Base-by-base conservation (phyloP, 2,888 invertebrate genomes). In the Orthosia incerta region DNA sequence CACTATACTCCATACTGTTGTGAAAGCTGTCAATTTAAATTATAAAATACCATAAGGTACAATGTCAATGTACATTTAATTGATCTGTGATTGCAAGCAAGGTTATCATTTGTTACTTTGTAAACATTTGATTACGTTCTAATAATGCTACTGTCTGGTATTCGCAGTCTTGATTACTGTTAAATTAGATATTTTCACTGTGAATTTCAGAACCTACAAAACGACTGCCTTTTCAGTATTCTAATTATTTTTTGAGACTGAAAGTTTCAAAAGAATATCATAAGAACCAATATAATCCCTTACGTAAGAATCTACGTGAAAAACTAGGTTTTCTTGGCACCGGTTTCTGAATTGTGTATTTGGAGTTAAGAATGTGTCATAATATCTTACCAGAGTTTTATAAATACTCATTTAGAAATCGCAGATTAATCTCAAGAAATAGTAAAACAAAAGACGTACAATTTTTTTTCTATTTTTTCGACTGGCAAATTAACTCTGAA, bases 91-190 rank as follows among this genome's bases (percentile, higher is more conserved):
- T 67, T 50, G 50, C 55, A 51, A 18, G 26, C 70, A 70, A 77
- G 82, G 71, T 59, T 26, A 46, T 4, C 50, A 50, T 1, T 50
- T 11, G 51, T 69, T 31, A n/a, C n/a, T 55, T 85, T 77, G 74
- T 76, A 64, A 75, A 64, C 16, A 48, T 63, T 80, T 80, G 55
- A 80, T 65, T 74, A 65, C 74, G 55, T 62, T 76, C 18, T 62
- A 11, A 39, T 39, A 79, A 0, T n/a, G 31, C 20, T 60, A 31
- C 53, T 20, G 48, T 68, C 48, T 13, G 16, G 7, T 46, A 39
- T 72, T n/a, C 9, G 13, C 13, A 50, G 15, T 9, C n/a, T 26
- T 26, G 56, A 56, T 56, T 7, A 45, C 5, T 45, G 64, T 74
- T 50, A 56, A 74, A 63, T 73, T n/a, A 46, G 18, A n/a, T 74